Evolutionary conservation across 2,797 vertebrate genomes (phyloP), one percentile per base, ranked within the genome.

Genomic region (Dallia pectoralis): DNA sequence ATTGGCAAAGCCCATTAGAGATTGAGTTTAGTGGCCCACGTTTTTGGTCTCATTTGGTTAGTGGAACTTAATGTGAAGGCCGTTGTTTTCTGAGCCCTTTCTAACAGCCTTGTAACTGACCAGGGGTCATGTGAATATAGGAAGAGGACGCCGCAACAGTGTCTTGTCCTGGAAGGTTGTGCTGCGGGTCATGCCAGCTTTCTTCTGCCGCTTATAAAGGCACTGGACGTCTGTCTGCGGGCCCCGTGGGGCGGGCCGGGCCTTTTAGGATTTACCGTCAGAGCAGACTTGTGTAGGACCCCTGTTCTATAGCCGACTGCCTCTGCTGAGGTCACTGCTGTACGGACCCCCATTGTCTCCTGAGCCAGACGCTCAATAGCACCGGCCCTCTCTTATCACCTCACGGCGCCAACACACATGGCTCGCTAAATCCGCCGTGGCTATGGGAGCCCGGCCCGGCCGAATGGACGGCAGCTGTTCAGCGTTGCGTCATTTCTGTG

Each of bases 371-470:
- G 2, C 56, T 72, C 44, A 56, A n/a, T 30, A 33, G 16, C 25
- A 63, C 49, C 30, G 19, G 61, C 61, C 25, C 7, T 48, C 49
- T 12, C 48, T 61, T 66, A 66, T 69, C 75, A 19, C 49, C 71
- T 61, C 51, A 29, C 62, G 48, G 74, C 19, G 67, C 81, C 77
- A 79, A 78, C 90, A 88, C 90, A 88, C 82, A 87, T 77, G 61
- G 32, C 12, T 56, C 9, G 85, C 84, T 90, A 85, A 91, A 91
- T 88, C 88, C 84, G 74, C 86, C 87, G 29, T 91, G 76, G 86
- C 84, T 89, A 56, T 56, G 51, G 51, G n/a, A 22, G 8, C 51
- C 51, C n/a, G n/a, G 51, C 8, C n/a, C n/a, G 22, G n/a, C 51
- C 18, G 18, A 3, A 53, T 53, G 51, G 51, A n/a, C 67, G 71